A percentile compares a stretch with the other conserved stretches of the same genome.
Conservation (phyloP, 1,140 invertebrate species). For the Hydropsyche tenuis region DNA sequence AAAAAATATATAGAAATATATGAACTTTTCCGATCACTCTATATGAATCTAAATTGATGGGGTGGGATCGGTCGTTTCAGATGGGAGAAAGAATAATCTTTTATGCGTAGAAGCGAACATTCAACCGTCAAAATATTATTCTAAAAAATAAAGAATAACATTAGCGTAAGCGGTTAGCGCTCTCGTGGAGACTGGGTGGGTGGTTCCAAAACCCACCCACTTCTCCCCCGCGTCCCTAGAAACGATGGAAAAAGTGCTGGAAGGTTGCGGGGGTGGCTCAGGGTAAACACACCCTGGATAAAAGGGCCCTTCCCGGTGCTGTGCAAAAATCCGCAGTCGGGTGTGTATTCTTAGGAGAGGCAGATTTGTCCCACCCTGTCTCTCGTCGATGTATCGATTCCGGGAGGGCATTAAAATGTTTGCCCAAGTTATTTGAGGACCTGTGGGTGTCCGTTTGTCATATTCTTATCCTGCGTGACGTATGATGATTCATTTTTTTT, state of each 20-base stretch:
- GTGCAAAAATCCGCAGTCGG: slow-evolving; percentile 27
- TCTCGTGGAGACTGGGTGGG: slow-evolving; percentile 10
- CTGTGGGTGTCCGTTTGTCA: slow-evolving; percentile 23
- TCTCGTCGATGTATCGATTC: slow-evolving; percentile 35
- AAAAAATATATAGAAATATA: background rate
- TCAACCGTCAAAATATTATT: slow-evolving; percentile 51
- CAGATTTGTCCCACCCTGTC: slow-evolving; percentile 25
- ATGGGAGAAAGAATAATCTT: slow-evolving; percentile 48
- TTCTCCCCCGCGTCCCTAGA: background rate
- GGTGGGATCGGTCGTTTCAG: background rate
- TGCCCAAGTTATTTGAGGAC: slow-evolving; percentile 37
- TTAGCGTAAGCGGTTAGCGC: slow-evolving; percentile 50
- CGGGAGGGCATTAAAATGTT: slow-evolving; percentile 38
- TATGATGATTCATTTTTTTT: background rate
- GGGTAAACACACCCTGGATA: slow-evolving; percentile 46
- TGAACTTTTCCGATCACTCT: background rate
- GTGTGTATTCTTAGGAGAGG: slow-evolving; percentile 20
- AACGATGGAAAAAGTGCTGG: slow-evolving; percentile 50
- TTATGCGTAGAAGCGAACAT: slow-evolving; percentile 48
- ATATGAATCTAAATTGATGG: background rate
- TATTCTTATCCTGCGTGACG: background rate
- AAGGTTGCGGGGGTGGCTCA: slow-evolving; percentile 51
- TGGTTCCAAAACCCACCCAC: background rate
- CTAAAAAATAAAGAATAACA: slow-evolving; percentile 52
- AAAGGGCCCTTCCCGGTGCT: slow-evolving; percentile 30